Conservation (phyloP, 2,113 vertebrate genomes). For the Melanerpes formicivorus region DNA sequence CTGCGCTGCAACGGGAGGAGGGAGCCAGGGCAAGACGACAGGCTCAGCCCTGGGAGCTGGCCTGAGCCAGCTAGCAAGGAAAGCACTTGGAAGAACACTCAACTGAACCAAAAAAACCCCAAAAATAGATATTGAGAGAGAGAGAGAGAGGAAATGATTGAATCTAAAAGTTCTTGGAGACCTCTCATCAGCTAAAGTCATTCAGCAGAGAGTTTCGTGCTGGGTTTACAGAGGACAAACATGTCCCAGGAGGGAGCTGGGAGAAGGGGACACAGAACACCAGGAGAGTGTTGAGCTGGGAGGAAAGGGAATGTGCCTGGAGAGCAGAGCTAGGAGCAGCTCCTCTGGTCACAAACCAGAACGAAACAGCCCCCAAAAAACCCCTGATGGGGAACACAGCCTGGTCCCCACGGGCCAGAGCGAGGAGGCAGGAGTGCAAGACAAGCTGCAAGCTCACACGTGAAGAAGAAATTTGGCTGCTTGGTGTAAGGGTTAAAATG, state of each 20-base stretch:
- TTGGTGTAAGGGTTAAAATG: not conserved
- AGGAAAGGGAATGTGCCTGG: not conserved
- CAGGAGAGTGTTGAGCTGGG: not conserved
- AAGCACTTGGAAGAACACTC: not conserved
- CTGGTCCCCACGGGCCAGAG: not conserved
- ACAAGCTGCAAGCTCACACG: not conserved
- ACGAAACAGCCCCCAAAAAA: not conserved
- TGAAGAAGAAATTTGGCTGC: not conserved
- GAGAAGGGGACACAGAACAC: not conserved
- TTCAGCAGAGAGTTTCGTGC: not conserved
- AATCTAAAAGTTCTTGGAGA: not conserved
- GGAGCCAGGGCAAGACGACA: not conserved
- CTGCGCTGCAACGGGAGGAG: not conserved
- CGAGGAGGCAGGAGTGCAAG: not conserved
- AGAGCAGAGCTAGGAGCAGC: not conserved
- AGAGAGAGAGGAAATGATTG: not conserved
- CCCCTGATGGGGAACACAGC: rapidly evolving
- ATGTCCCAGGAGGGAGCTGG: not conserved
- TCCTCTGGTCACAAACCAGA: not conserved
- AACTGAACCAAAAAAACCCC: not conserved
- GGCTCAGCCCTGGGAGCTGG: not conserved
- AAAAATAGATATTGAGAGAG: not conserved
- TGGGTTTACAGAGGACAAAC: not conserved
- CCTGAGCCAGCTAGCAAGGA: not conserved
- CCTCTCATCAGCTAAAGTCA: not conserved